These are phyloP conservation scores for Rhorus exstirpatorius DNA, from an alignment of 2,888 invertebrate genomes.

Conservation along the genomic window DNA sequence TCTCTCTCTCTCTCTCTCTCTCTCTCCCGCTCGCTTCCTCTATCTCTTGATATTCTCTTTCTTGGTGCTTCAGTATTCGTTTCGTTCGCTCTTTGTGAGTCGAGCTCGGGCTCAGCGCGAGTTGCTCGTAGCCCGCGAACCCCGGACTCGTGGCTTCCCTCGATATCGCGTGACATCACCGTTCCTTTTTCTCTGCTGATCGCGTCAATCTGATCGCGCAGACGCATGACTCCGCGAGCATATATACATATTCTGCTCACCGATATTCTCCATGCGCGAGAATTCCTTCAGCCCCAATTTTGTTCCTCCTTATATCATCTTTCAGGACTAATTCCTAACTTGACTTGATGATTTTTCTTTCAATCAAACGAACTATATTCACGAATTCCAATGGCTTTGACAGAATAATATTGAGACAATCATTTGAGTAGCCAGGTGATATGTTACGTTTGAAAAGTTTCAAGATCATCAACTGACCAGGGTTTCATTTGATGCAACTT, in stretches of 20 bases:
- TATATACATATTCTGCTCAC: constrained; percentile 46
- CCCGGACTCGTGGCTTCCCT: constrained; percentile 50
- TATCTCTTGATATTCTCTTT: background rate
- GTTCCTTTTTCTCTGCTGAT: constrained; percentile 40
- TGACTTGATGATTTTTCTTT: no score
- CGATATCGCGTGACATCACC: constrained; percentile 35
- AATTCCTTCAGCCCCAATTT: constrained; percentile 38
- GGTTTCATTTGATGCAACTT: no score
- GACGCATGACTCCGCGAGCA: constrained; percentile 48
- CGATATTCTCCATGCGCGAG: constrained; percentile 15
- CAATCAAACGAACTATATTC: no score
- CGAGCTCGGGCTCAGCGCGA: background rate
- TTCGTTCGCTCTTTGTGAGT: constrained; percentile 10
- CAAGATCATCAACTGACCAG: no score
- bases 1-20: constrained; percentile 44
- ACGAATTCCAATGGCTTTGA: no score
- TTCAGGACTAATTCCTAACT: background rate
- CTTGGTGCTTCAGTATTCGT: constrained; percentile 1
- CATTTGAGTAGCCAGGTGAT: no score
- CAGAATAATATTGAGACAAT: no score
- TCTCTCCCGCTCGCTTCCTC: constrained; percentile 9
- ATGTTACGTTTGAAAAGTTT: no score
- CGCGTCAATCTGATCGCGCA: constrained; percentile 63
- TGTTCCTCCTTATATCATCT: background rate
- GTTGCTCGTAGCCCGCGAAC: constrained; percentile 37